Evolutionary conservation across 2,888 invertebrate species (phyloP).

Genomic region (Ctenicera cuprea): DNA sequence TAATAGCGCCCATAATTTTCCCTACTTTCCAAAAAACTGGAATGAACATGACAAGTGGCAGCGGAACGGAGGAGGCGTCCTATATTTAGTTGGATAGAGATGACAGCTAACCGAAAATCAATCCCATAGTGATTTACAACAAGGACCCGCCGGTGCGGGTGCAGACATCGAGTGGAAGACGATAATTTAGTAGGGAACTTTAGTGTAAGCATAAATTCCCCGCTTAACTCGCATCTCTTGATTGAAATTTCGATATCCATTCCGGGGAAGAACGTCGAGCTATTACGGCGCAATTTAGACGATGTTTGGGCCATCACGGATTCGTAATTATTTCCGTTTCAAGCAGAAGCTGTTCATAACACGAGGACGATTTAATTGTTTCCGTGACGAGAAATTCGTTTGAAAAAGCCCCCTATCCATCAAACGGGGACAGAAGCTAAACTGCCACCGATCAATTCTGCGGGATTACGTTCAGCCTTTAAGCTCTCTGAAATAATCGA

Average conservation of each 20-base stretch:
- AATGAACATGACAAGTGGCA: conserved; percentile 29
- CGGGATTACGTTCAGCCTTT: too few relatives aligned
- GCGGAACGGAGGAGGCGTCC: conserved; percentile 4
- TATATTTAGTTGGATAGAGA: conserved; percentile 18
- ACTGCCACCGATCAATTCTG: not conserved
- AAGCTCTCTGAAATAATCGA: too few relatives aligned
- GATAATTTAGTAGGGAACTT: conserved; percentile 43
- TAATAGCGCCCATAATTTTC: conserved; percentile 23
- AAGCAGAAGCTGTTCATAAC: conserved; percentile 36
- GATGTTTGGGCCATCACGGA: conserved; percentile 46
- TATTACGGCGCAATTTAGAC: conserved; percentile 57
- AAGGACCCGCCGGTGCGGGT: conserved; percentile 29
- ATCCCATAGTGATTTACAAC: conserved; percentile 42
- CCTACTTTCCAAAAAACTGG: not conserved
- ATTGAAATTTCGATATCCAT: conserved; percentile 58
- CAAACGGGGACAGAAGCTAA: not conserved
- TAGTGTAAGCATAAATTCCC: conserved; percentile 54
- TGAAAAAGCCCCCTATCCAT: not conserved
- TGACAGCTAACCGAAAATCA: conserved; percentile 45
- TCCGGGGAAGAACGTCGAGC: conserved; percentile 38
- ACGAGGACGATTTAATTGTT: conserved; percentile 49
- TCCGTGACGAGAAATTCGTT: conserved; percentile 38
- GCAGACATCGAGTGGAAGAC: conserved; percentile 44
- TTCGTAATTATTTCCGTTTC: conserved; percentile 53
- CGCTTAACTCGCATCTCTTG: conserved; percentile 35